phyloP scores from a whole-genome alignment of 2,113 vertebrate genomes.

The Rhinoptilus africanus region DNA sequence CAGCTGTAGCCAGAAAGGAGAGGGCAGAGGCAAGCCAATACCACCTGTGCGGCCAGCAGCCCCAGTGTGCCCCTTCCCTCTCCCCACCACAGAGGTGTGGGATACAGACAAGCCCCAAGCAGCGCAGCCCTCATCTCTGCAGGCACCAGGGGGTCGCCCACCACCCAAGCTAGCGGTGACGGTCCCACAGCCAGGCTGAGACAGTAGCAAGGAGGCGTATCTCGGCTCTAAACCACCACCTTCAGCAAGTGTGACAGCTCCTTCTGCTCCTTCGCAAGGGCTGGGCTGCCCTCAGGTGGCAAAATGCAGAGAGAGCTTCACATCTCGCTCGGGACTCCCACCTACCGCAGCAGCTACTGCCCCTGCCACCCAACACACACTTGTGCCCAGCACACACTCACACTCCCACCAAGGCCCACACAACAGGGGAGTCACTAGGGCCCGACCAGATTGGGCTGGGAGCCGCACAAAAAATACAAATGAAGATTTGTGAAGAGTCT shows the following conservation, averaged over 20 bases:
- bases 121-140: neutral
- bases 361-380: neutral
- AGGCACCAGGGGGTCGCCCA: neutral
- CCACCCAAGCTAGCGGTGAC: neutral
- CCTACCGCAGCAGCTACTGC: neutral
- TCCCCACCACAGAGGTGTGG: neutral
- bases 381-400: neutral
- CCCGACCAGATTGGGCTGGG: neutral
- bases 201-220: neutral
- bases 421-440: neutral
- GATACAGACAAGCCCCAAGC: neutral
- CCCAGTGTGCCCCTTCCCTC: neutral
- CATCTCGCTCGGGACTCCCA: neutral
- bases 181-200: neutral
- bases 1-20: neutral
- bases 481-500: neutral
- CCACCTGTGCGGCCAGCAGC: fast-evolving
- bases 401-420: fast-evolving
- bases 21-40: neutral
- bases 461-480: neutral
- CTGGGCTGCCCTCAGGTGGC: constrained; percentile 60
- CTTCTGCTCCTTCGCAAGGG: neutral
- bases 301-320: neutral
- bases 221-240: neutral
- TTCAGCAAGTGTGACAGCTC: neutral